These are phyloP conservation scores for Mobula birostris DNA, from an alignment of 2,113 vertebrate species.

Conservation along the genomic window DNA sequence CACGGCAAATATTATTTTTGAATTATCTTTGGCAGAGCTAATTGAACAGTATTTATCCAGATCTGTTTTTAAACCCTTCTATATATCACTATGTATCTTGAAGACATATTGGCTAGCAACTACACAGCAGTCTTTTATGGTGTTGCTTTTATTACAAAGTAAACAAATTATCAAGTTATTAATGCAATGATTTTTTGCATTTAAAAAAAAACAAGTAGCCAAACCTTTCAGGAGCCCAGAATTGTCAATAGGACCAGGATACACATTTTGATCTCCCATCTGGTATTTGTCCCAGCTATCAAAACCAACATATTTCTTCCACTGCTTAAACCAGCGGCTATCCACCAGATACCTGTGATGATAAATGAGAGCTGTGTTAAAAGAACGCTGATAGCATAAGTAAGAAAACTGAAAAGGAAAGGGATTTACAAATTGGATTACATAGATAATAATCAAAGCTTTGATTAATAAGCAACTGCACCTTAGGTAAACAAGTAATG, in stretches of 20 bases:
- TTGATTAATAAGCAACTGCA: neutral
- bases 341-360: constrained; percentile 85
- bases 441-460: neutral
- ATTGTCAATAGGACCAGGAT: constrained; percentile 95
- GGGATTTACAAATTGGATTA: neutral
- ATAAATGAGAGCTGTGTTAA: constrained; percentile 21
- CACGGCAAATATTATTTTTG: neutral
- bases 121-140: neutral
- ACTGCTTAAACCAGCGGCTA: constrained; percentile 99
- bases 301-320: constrained; percentile 99
- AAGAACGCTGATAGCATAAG: neutral
- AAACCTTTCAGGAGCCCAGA: constrained; percentile 91
- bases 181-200: neutral
- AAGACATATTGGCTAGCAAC: neutral
- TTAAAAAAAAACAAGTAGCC: neutral
- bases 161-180: neutral
- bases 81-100: neutral
- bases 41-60: neutral
- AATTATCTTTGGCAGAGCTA: neutral
- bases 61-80: neutral
- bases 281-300: constrained; percentile 99
- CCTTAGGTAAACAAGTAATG: neutral
- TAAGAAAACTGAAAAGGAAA: neutral
- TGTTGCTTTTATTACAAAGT: no score
- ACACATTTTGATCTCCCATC: constrained; percentile 96